Percentiles rank a stretch among this genome's conserved stretches.
These are phyloP conservation scores for Callipepla californica DNA, from an alignment of 2,113 vertebrate species.

Conservation along the genomic window DNA sequence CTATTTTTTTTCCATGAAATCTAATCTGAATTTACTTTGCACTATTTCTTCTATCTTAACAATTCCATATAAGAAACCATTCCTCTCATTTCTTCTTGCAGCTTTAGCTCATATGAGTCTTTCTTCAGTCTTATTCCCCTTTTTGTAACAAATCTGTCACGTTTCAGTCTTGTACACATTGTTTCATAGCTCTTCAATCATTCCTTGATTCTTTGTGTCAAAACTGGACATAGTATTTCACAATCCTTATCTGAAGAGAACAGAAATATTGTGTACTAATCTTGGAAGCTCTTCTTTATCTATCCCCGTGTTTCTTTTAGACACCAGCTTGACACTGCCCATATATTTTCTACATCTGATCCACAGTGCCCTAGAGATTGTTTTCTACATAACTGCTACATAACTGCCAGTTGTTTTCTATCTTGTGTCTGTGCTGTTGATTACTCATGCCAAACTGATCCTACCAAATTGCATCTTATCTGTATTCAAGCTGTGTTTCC, in stretches of 20 bases:
- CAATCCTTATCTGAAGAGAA: neutral
- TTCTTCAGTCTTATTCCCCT: neutral
- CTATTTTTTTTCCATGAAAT: neutral
- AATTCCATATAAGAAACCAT: neutral
- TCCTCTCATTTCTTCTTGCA: neutral
- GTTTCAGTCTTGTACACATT: neutral
- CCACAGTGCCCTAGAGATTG: neutral
- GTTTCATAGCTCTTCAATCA: neutral
- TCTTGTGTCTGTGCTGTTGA: neutral
- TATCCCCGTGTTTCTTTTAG: neutral
- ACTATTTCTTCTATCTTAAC: neutral
- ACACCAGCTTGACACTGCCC: neutral
- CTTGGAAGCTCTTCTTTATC: neutral
- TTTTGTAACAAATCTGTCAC: neutral
- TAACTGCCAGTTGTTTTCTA: neutral
- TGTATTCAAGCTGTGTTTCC: constrained; percentile 18
- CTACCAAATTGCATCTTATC: neutral
- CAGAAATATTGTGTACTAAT: neutral
- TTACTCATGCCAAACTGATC: constrained; percentile 35
- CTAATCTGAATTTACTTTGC: neutral
- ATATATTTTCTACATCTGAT: neutral
- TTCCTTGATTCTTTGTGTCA: neutral
- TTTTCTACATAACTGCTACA: neutral
- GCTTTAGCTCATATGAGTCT: neutral
- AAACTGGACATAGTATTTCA: neutral